A percentile compares a stretch with the other conserved stretches of the same genome.
phyloP scores from a whole-genome alignment of 2,797 vertebrate genomes.

The Sebastes hubbsi region DNA sequence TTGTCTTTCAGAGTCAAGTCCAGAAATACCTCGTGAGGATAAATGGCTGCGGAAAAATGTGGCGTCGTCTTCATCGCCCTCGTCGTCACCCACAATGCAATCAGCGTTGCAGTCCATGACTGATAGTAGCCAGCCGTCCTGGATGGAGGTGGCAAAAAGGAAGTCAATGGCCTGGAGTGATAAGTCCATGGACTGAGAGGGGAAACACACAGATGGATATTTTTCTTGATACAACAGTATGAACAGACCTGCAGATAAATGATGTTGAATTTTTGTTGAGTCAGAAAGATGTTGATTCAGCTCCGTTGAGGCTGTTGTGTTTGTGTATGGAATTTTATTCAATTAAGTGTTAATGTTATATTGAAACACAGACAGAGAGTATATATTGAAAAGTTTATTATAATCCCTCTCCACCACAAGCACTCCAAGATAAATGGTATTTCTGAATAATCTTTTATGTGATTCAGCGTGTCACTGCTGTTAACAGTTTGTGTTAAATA shows the following conservation, averaged over 20 bases:
- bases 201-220: neutral
- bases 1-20: slow-evolving; percentile 67
- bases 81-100: slow-evolving; percentile 60
- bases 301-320: neutral
- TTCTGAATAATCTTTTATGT: slow-evolving; percentile 36
- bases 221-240: neutral
- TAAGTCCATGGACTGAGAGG: slow-evolving; percentile 86
- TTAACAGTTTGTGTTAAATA: slow-evolving; percentile 43
- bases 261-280: neutral
- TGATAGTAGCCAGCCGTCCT: slow-evolving; percentile 86
- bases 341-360: slow-evolving; percentile 30
- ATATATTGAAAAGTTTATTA: slow-evolving; percentile 21
- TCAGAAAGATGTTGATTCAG: slow-evolving; percentile 2
- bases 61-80: slow-evolving; percentile 44
- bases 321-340: slow-evolving; percentile 28
- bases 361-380: neutral
- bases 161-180: slow-evolving; percentile 98
- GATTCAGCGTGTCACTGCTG: slow-evolving; percentile 42
- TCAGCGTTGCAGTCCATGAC: slow-evolving; percentile 69
- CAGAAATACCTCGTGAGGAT: slow-evolving; percentile 78
- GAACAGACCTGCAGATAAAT: neutral
- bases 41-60: slow-evolving; percentile 79
- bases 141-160: slow-evolving; percentile 98
- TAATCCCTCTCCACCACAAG: neutral
- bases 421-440: slow-evolving; percentile 27